Base-by-base conservation (phyloP, 2,797 vertebrate species). In the Nyctalus aviator region DNA sequence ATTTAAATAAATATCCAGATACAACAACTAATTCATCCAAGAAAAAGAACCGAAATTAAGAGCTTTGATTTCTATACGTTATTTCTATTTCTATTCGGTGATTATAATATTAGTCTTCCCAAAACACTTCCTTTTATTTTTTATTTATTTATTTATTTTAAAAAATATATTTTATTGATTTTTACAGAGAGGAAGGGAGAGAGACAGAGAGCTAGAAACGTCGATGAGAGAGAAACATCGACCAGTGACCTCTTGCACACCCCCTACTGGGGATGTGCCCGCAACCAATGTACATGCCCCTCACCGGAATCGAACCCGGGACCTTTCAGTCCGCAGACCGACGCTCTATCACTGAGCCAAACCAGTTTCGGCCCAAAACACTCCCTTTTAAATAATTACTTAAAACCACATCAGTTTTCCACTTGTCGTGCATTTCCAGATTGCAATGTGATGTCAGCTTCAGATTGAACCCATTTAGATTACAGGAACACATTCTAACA, bases 71-170 rank as follows among this genome's bases (percentile, higher is more conserved):
- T 93, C 32, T 59, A 50, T 46, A 86, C 59, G 44, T 88, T 76
- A 71, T 91, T 76, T 76, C 18, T 76, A 78, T 92, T 90, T 95
- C 30, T 84, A 46, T 17, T 90, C 66, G 30, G 25, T 35, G n/a
- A 92, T 79, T 83, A 41, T 35, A 75, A 68, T n/a, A 62, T 46
- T 53, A 66, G 55, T 87, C 55, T 92, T 79, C 27, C 25, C 69
- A 48, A 91, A 96, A 84, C 13, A 88, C 62, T 90, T 90, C 15
- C 20, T 85, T 91, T 93, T 87, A 92, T n/a, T n/a, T n/a, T n/a
- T n/a, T n/a, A n/a, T n/a, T n/a, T n/a, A n/a, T n/a, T n/a, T n/a
- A n/a, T n/a, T n/a, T n/a, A n/a, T n/a, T n/a, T n/a, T n/a, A n/a
- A n/a, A n/a, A n/a, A n/a, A n/a, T n/a, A n/a, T n/a, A n/a, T n/a